These are phyloP conservation scores for Rapana venosa DNA, from an alignment of 2,888 invertebrate genomes.

Conservation along the genomic window DNA sequence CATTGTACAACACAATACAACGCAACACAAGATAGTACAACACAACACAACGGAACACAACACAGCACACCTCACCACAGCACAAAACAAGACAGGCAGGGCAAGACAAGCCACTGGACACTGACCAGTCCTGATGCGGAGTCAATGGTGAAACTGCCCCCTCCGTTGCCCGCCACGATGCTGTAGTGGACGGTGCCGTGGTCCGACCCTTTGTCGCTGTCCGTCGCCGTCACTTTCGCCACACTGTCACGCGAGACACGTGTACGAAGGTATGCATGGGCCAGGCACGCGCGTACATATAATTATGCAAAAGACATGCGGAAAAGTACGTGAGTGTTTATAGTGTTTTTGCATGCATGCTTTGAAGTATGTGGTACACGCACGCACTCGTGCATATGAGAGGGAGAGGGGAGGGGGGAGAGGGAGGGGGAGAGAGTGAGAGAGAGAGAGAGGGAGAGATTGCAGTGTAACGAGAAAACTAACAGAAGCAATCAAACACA, in stretches of 20 bases:
- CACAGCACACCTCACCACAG: too few relatives aligned
- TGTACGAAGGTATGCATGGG: background rate
- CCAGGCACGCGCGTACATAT: background rate
- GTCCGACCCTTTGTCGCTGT: conserved; percentile 90
- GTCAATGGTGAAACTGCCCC: conserved; percentile 54
- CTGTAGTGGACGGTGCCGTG: conserved; percentile 86
- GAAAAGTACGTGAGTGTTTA: too few relatives aligned
- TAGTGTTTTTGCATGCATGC: too few relatives aligned
- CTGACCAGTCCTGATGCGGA: conserved; percentile 30
- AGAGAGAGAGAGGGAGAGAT: background rate
- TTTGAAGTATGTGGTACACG: too few relatives aligned
- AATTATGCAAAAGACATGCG: background rate
- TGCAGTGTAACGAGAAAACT: too few relatives aligned
- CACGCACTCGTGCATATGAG: too few relatives aligned
- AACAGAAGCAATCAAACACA: too few relatives aligned
- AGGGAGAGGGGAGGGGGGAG: too few relatives aligned
- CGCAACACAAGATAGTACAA: too few relatives aligned
- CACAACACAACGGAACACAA: too few relatives aligned
- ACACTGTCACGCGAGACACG: conserved; percentile 24
- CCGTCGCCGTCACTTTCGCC: conserved; percentile 84
- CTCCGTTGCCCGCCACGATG: conserved; percentile 61
- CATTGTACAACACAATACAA: too few relatives aligned
- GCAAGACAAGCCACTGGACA: background rate
- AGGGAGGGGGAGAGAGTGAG: background rate
- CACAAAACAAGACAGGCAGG: background rate